Evolutionary conservation across 2,113 vertebrate genomes (phyloP), one percentile per base, ranked within the genome.

Genomic region (Apteryx owenii): DNA sequence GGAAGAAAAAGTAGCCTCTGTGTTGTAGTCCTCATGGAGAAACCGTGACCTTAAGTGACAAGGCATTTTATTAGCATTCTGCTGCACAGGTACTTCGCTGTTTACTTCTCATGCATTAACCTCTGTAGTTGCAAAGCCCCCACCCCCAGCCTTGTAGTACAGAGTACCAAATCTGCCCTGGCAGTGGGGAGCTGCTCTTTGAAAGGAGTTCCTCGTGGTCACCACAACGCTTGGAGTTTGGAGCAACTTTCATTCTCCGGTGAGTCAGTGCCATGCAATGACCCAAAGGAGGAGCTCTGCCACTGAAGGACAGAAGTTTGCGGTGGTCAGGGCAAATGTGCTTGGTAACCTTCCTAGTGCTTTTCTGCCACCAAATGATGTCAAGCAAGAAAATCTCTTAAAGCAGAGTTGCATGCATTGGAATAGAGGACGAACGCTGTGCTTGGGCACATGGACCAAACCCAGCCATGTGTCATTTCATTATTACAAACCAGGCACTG

Each of bases 121-220:
- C 13, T 7, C 1, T n/a, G 18, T 11, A 56, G 38, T 2, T 36
- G 42, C 10, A 76, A 80, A 38, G 12, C 44, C 12, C 44, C 44
- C 44, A 11, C n/a, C 51, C 26, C 50, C n/a, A 48, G 46, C 66
- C 26, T 40, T 1, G 0, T n/a, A 22, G 31, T 1, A 0, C 29
- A 22, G 31, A 64, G 22, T 51, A 14, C 29, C 0, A 0, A 38
- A n/a, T 46, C 22, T 46, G 10, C 53, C 51, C 54, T 12, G 18
- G 46, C 46, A 19, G 18, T 18, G 46, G 46, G 46, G 18, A 48
- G 46, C 46, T 48, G 46, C 46, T 19, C 7, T 19, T 48, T 4
- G 28, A 70, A 31, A 48, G 11, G 17, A 40, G 17, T 36, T 53
- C 6, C 31, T 46, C 1, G 0, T 60, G 56, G 28, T 71, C 87